phyloP scores from a whole-genome alignment of 2,797 vertebrate genomes.

The Vespertilio murinus region DNA sequence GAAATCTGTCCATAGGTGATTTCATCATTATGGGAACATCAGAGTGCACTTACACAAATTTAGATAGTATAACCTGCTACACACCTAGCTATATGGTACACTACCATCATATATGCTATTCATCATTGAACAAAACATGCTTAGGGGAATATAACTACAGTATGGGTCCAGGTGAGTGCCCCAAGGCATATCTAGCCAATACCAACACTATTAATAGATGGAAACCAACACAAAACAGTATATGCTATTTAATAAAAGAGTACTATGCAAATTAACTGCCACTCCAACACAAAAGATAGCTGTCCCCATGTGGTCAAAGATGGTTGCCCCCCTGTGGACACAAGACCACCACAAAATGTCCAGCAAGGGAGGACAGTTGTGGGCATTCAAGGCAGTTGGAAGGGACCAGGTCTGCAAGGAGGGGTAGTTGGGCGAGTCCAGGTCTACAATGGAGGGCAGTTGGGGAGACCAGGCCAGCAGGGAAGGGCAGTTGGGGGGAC shows the following conservation, averaged over 20 bases:
- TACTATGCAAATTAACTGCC: no score
- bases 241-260: background rate
- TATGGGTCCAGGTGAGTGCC: background rate
- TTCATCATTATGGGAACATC: background rate
- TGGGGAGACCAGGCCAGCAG: no score
- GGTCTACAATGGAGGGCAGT: no score
- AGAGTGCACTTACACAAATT: background rate
- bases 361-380: no score
- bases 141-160: rapidly evolving
- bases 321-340: no score
- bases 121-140: background rate
- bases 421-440: no score
- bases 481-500: no score
- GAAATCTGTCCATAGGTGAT: background rate
- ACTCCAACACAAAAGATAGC: no score
- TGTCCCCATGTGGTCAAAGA: no score
- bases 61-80: background rate
- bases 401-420: no score
- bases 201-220: background rate
- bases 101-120: background rate
- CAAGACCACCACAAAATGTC: no score
- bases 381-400: no score
- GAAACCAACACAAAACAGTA: background rate
- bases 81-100: background rate
- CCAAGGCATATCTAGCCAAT: background rate